Base-by-base conservation (phyloP, 2,888 invertebrate species). In the Cerastis leucographa region DNA sequence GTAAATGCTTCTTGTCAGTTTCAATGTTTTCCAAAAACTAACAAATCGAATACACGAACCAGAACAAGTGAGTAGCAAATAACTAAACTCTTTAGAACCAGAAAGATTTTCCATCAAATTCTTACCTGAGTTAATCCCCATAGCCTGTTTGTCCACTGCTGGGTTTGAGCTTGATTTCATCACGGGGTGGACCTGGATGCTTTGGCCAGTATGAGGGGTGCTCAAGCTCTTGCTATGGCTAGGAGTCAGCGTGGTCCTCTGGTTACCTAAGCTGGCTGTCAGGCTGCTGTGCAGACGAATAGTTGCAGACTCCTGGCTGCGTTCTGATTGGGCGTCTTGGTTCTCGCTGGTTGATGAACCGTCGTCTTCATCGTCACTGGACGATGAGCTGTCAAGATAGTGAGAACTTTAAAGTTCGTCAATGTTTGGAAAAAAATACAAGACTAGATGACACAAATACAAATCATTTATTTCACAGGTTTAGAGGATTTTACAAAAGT, bases 301-400 rank as follows among this genome's bases (percentile, higher is more conserved):
- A 44, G 89, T 91, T n/a, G 92, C 92, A 0, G 95, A 95, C 56
- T 95, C 96, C 54, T 96, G 95, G 68, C 95, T 94, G 14, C 94
- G 84, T 77, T 96, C 96, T 0, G 95, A 95, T 44, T 93, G 93
- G 0, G 95, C 96, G 81, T 95, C 96, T 71, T 94, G 94, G 87
- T 95, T 96, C 86, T 97, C 97, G 80, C 96, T 96, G 42, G 94
- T 94, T 1, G 96, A 96, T 0, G 96, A 96, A 2, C 97, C 97
- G 73, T 97, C 97, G 85, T 97, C 97, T 72, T 97, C 97, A 77
- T 97, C 97, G 66, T 98, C 98, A 89, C 98, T 98, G 75, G 98
- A 98, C 75, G 98, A 98, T 92, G 94, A 98, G 95, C 95, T 98
- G 97, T 88, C 1, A 35, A 35, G 35, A 35, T 35, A 35, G 3